Evolutionary conservation across 2,888 invertebrate species (phyloP), one percentile per base, ranked within the genome.

Genomic region (Cylloceria caligata): DNA sequence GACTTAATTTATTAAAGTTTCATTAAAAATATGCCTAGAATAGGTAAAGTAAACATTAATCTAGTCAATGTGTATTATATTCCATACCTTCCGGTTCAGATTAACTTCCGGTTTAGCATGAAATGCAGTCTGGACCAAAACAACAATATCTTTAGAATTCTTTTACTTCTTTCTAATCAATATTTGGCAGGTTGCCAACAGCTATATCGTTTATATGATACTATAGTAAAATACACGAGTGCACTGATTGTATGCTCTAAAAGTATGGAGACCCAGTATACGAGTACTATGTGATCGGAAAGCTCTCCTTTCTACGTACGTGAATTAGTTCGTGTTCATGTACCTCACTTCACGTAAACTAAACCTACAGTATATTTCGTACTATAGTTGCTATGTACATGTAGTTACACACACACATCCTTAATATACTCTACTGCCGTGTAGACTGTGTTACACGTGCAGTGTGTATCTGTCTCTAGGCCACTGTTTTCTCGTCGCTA

Each of bases 401-500:
- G 19, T 11, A 16, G 62, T 39, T 65, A 36, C 49, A 64, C 7
- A 57, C 9, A 13, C 34, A 19, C 6, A 71, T 39, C 13, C 34
- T 1, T 7, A 3, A 6, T 39, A 24, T 39, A 45, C 42, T 72
- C 60, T n/a, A 60, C 34, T 9, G 47, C 30, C 57, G 49, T 49
- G 71, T 36, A 34, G 36, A 16, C 27, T 39, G 19, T 24, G 52
- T 65, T 67, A 49, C 64, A 69, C 55, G 72, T 72, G 30, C 49
- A 30, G 13, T 39, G 57, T 45, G 57, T 68, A 67, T 73, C 68
- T 64, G 73, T 64, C 64, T 69, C 65, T 16, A 64, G 71, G 65
- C 47, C 65, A 67, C 80, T 57, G 65, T 80, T 75, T 80, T 75
- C 55, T 57, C 34, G 39, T 42, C 60, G 49, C 49, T 47, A 71